Conservation (phyloP, 1,140 invertebrate species). For the Zaprionus tsacasi region DNA sequence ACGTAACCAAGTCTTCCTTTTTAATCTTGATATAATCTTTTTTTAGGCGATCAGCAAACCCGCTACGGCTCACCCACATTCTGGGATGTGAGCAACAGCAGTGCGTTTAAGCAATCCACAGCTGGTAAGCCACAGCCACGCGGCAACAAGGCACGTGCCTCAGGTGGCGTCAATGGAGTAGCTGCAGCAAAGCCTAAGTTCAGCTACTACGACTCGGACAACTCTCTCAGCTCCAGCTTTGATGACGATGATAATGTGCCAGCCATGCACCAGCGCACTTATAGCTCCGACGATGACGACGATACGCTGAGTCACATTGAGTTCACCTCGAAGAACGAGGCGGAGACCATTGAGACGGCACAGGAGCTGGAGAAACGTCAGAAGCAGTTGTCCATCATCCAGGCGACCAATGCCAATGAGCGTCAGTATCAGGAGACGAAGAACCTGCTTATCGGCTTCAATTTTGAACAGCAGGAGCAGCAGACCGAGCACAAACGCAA, state of each 20-base stretch:
- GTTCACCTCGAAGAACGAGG: constrained; percentile 92
- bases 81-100: constrained; percentile 80
- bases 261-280: constrained; percentile 27
- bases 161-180: background rate
- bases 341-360: constrained; percentile 91
- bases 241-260: constrained; percentile 57
- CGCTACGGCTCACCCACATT: constrained; percentile 85
- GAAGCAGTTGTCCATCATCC: constrained; percentile 82
- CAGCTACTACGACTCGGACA: constrained; percentile 75
- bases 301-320: constrained; percentile 86
- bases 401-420: constrained; percentile 83
- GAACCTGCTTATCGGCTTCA: constrained; percentile 75
- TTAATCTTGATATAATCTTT: background rate
- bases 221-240: constrained; percentile 72
- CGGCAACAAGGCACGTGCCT: constrained; percentile 12
- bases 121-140: background rate
- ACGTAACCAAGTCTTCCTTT: too few relatives aligned
- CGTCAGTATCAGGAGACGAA: constrained; percentile 79
- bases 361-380: constrained; percentile 80
- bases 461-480: constrained; percentile 51
- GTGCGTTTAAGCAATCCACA: constrained; percentile 25
- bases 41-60: constrained; percentile 69
- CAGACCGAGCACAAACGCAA: constrained; percentile 10
- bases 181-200: constrained; percentile 40
- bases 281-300: constrained; percentile 64